Base-by-base conservation (phyloP, 2,797 vertebrate genomes). In the Macropus fuliginosus region DNA sequence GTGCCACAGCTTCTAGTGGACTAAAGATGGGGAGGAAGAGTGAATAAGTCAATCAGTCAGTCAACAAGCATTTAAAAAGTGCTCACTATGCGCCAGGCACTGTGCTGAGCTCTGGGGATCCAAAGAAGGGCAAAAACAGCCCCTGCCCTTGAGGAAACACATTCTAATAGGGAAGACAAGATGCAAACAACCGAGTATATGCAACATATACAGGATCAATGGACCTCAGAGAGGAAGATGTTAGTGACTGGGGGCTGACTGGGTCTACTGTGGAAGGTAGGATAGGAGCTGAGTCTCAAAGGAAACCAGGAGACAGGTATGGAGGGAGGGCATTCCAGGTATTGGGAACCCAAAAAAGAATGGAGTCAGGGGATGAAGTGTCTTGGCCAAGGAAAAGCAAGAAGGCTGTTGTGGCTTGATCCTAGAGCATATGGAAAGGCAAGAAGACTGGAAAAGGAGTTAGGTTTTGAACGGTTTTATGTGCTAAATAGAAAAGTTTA, bases 1-100 rank as follows among this genome's bases (percentile, higher is more conserved):
- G n/a, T 93, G 66, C 54, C 93, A 21, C 91, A 27, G 52, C 55
- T 95, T 95, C 8, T 87, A 81, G 18, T 46, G 66, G n/a, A 21
- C n/a, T 74, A 34, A 16, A 18, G 34, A 8, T 40, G 6, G 62
- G 16, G 34, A 66, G 14, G 66, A 74, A 74, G 62, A 66, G 34
- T n/a, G 62, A 66, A 8, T n/a, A n/a, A n/a, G 34, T n/a, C 14
- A n/a, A 29, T n/a, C 13, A 18, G 14, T n/a, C 31, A 34, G 31
- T 62, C 31, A 66, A 66, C 62, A 66, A 66, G 34, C 34, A 6
- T 66, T 66, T 66, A 66, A 5, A 66, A 66, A 16, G 62, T 66
- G 16, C 34, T 66, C 5, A 66, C 34, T 66, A n/a, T n/a, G 62
- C 5, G 6, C 2, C n/a, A 24, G n/a, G 34, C 62, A 14, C 34